Evolutionary conservation across 2,888 invertebrate species (phyloP).

Genomic region (Lepidocyrtoides sp.): DNA sequence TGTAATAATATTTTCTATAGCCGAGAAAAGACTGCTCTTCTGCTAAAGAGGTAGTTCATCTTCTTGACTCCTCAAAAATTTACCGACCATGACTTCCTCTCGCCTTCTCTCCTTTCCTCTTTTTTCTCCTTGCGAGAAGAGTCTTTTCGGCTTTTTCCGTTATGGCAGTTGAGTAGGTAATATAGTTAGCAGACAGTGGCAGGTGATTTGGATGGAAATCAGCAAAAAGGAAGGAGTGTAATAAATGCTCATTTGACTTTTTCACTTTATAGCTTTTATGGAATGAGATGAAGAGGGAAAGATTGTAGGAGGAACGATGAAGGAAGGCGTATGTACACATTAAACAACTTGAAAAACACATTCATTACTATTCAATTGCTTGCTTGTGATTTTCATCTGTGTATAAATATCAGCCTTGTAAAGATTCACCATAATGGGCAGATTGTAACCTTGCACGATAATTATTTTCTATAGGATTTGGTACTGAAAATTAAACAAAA

Average conservation of each 20-base stretch:
- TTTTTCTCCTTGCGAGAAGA: constrained; percentile 38
- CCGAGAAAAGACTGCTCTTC: background rate
- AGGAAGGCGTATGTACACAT: background rate
- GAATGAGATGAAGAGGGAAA: background rate
- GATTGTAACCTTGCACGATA: no score
- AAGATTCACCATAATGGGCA: no score
- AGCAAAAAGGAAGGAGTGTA: constrained; percentile 49
- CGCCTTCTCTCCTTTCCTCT: constrained; percentile 51
- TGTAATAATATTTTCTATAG: background rate
- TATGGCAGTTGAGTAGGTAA: constrained; percentile 67
- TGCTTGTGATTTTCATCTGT: background rate
- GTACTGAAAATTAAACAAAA: no score
- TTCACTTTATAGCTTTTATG: constrained; percentile 20
- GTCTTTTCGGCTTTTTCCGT: constrained; percentile 71
- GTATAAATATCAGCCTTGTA: no score
- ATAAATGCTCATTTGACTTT: constrained; percentile 63
- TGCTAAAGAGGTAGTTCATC: constrained; percentile 73
- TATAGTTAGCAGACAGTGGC: constrained; percentile 70
- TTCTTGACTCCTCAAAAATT: constrained; percentile 79
- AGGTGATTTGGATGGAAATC: constrained; percentile 75
- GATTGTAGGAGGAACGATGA: background rate
- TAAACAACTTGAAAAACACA: background rate
- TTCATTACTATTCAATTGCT: background rate
- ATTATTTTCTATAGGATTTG: no score
- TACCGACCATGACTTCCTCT: constrained; percentile 84